These are phyloP conservation scores for Mystacornis crossleyi DNA, from an alignment of 2,113 vertebrate genomes.

Conservation along the genomic window DNA sequence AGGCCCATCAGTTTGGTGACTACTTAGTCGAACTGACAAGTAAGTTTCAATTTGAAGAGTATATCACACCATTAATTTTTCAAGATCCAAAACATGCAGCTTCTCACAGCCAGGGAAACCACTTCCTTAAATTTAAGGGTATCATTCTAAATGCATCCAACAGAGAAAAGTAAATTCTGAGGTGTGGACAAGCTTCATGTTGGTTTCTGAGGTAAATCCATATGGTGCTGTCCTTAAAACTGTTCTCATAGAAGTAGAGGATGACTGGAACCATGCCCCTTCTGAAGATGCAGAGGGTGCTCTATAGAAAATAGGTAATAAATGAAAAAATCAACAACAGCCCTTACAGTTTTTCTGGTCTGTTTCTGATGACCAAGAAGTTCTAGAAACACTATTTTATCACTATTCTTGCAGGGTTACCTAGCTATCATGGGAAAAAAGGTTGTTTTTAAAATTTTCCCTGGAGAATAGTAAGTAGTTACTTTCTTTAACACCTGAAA, in stretches of 20 bases:
- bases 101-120: not conserved
- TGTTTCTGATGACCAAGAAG: not conserved
- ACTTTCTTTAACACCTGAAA: not conserved
- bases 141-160: not conserved
- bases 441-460: not conserved
- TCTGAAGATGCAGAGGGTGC: not conserved
- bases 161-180: not conserved
- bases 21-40: not conserved
- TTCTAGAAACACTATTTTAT: not conserved
- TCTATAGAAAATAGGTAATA: not conserved
- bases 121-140: not conserved
- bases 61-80: not conserved
- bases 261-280: accelerated
- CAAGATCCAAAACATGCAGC: not conserved
- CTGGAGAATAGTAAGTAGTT: not conserved
- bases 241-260: not conserved
- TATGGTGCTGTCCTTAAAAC: not conserved
- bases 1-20: not conserved
- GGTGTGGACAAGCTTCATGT: not conserved
- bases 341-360: not conserved
- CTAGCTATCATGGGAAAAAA: not conserved
- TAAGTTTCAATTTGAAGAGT: not conserved
- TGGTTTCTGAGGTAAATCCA: not conserved
- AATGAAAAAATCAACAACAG: not conserved
- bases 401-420: not conserved